A percentile compares a stretch with the other conserved stretches of the same genome.
Evolutionary conservation across 2,797 vertebrate species (phyloP).

Genomic region (Luscinia megarhynchos): DNA sequence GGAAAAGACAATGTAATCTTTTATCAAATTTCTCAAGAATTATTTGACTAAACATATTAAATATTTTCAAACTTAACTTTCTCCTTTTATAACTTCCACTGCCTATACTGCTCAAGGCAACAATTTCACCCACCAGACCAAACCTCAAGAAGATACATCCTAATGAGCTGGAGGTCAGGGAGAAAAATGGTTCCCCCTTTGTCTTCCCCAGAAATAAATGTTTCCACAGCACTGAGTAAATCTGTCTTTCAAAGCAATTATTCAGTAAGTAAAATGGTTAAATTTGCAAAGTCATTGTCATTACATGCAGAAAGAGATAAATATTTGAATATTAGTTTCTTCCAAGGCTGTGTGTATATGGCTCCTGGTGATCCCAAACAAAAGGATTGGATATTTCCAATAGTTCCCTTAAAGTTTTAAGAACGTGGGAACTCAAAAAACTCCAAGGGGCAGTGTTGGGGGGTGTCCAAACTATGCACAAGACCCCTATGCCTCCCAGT

Average conservation of each 20-base stretch:
- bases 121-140: not conserved
- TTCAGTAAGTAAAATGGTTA: not conserved
- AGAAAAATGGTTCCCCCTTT: not conserved
- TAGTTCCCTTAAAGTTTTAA: not conserved
- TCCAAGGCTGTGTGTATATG: not conserved
- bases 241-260: not conserved
- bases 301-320: not conserved
- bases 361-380: not conserved
- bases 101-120: not conserved
- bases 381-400: accelerated
- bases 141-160: not conserved
- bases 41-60: not conserved
- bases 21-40: not conserved
- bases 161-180: not conserved
- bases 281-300: not conserved
- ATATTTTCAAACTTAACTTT: not conserved
- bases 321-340: not conserved
- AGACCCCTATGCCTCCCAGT: not conserved
- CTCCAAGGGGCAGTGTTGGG: not conserved
- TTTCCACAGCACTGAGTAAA: not conserved
- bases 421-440: not conserved
- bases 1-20: not conserved
- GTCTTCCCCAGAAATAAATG: not conserved
- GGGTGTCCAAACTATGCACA: not conserved
- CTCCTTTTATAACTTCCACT: not conserved